Conservation (phyloP, 2,888 invertebrate genomes). For the Tridacna crocea region DNA sequence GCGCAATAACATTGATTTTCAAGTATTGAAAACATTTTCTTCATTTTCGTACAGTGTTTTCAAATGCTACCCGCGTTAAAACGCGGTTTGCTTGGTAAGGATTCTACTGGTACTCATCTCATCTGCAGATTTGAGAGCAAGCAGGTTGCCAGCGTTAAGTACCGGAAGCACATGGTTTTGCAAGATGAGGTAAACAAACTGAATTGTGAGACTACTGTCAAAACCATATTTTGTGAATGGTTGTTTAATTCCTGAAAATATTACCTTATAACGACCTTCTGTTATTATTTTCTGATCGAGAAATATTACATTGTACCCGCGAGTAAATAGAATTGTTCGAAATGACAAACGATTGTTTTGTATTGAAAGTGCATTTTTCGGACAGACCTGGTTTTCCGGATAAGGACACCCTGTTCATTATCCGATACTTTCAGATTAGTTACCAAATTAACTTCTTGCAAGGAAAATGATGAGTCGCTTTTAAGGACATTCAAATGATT, state of each 20-base stretch:
- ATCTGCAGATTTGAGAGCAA: too few species aligned
- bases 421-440: too few species aligned
- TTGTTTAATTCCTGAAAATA: background rate
- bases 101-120: too few species aligned
- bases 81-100: too few species aligned
- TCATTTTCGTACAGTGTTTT: too few species aligned
- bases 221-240: background rate
- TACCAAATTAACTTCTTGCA: too few species aligned
- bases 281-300: background rate
- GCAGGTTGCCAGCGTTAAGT: too few species aligned
- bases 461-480: too few species aligned
- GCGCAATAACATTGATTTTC: too few species aligned
- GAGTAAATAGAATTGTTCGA: background rate
- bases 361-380: background rate
- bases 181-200: conserved; percentile 16
- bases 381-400: conserved; percentile 2
- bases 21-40: too few species aligned
- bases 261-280: background rate
- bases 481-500: too few species aligned
- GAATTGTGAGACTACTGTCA: background rate
- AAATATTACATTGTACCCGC: background rate
- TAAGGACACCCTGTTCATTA: background rate
- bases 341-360: background rate
- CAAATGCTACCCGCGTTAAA: too few species aligned
- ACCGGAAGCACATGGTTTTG: conserved; percentile 3